A percentile compares a stretch with the other conserved stretches of the same genome.
phyloP scores from a whole-genome alignment of 1,140 invertebrate species.

The Heliconius nattereri region DNA sequence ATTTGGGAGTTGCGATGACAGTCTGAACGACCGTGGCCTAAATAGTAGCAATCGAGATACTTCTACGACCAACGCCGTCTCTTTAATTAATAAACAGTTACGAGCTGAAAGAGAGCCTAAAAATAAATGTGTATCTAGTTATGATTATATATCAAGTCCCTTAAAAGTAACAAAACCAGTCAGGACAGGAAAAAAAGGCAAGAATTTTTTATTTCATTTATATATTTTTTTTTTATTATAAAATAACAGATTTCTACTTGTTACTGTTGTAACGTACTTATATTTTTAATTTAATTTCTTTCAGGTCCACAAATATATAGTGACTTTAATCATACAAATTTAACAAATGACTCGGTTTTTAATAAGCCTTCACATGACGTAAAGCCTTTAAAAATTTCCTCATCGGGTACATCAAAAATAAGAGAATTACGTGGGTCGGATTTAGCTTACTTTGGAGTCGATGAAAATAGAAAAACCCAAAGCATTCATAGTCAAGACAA shows the following conservation, averaged over 20 bases:
- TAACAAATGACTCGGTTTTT: conserved; percentile 5
- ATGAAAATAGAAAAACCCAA: conserved; percentile 45
- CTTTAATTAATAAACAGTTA: conserved; percentile 68
- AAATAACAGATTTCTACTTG: neutral
- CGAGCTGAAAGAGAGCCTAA: conserved; percentile 50
- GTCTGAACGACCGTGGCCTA: conserved; percentile 37
- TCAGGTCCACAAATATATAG: conserved; percentile 47
- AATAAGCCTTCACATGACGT: conserved; percentile 17
- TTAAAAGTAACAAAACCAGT: conserved; percentile 40
- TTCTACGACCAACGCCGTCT: conserved; percentile 54
- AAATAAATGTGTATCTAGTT: conserved; percentile 49
- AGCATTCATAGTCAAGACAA: conserved; percentile 45
- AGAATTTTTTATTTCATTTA: neutral
- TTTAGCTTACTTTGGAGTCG: conserved; percentile 70
- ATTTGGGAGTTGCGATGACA: conserved; percentile 58
- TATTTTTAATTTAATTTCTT: conserved; percentile 31
- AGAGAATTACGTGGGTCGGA: conserved; percentile 69
- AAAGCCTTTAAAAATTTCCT: conserved; percentile 38
- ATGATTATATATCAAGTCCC: conserved; percentile 40
- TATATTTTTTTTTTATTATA: neutral
- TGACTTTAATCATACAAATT: neutral
- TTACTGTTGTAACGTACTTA: conserved; percentile 2
- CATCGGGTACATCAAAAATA: conserved; percentile 51
- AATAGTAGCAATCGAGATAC: conserved; percentile 26
- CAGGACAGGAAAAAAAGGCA: conserved; percentile 65